Conservation (phyloP, 2,888 invertebrate genomes). For the Dusona sp. region DNA sequence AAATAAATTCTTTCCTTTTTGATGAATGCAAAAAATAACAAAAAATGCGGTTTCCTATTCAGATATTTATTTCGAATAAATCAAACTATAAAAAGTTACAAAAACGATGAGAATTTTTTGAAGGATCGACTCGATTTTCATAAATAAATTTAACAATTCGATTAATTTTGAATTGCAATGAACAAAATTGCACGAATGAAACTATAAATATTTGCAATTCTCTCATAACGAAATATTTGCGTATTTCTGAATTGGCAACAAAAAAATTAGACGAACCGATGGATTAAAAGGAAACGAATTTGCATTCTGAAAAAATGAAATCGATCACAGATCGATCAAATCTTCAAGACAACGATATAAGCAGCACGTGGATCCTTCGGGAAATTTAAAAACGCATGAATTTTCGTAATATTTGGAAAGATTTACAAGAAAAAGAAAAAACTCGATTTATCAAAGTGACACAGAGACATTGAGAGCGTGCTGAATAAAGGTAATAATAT, state of each 20-base stretch:
- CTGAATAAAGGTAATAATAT: background rate
- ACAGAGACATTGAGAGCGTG: background rate
- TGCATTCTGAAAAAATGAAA: background rate
- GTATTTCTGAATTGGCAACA: background rate
- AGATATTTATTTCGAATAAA: background rate
- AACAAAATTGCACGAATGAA: background rate
- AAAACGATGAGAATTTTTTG: background rate
- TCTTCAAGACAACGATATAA: background rate
- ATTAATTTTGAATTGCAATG: background rate
- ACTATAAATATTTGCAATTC: background rate
- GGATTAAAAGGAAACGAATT: background rate
- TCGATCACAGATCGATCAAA: background rate
- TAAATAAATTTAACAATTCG: background rate
- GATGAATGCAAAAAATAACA: background rate
- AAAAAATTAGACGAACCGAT: background rate
- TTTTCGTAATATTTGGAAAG: background rate
- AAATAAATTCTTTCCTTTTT: background rate
- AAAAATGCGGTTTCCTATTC: background rate
- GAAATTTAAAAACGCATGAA: background rate
- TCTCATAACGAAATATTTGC: background rate
- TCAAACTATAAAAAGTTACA: background rate
- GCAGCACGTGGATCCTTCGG: conserved; percentile 28
- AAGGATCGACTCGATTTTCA: background rate
- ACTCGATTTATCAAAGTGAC: background rate
- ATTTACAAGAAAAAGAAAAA: background rate